Base-by-base conservation (phyloP, 1,140 invertebrate species). In the Archegozetes longisetosus region DNA sequence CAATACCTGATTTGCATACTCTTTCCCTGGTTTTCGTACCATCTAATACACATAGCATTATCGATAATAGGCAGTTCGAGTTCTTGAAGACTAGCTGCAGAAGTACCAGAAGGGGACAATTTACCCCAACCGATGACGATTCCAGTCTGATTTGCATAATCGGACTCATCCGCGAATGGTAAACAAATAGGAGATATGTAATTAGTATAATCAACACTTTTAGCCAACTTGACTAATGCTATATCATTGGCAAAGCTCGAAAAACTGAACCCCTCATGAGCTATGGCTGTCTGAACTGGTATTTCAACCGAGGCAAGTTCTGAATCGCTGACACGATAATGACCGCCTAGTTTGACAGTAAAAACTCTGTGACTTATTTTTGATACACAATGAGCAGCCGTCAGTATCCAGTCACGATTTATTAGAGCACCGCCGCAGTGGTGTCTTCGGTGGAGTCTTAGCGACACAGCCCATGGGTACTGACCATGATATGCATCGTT, bases 361-460 rank as follows among this genome's bases (percentile, higher is more conserved):
- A 65, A 65, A 32, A 60, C 53, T 0, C 52, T 26, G 2, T 62
- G 24, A n/a, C 24, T 40, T 24, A 64, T 58, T 25, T 61, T 57
- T 23, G 84, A 55, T 4, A 91, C 76, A 68, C 89, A 93, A 70
- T 93, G 89, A 0, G 84, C 88, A 0, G 90, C 88, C 0, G 75
- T 78, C 0, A 78, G 62, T 2, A 78, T 69, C 66, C 70, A 75
- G 25, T 72, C 71, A 53, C 73, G 71, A 54, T 74, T 73, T 24
- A 78, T 73, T 50, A 78, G 72, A 50, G 72, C 74, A 0, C 77
- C 77, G 0, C 76, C 76, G 56, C 76, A 78, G 68, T 86, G 84
- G 68, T 82, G 86, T 62, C 84, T 80, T 0, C 80, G 78, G 59
- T 62, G 29, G 17, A 65, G 53, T 2, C 54, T 50, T 26, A 68